phyloP scores from a whole-genome alignment of 2,113 vertebrate genomes.

The Ardeotis arabs region DNA sequence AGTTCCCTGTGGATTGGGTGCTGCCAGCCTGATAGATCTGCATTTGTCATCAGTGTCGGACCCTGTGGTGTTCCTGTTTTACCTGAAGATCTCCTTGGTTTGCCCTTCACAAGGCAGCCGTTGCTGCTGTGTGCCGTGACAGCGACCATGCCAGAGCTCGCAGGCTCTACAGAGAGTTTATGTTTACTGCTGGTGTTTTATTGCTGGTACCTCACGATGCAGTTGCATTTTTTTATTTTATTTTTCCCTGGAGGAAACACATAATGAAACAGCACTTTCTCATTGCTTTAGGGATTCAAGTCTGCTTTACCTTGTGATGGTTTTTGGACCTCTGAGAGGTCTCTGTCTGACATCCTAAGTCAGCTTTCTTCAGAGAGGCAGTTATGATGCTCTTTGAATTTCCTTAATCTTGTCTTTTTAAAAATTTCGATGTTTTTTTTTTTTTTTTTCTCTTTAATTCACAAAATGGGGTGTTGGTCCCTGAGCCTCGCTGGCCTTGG shows the following conservation, averaged over 20 bases:
- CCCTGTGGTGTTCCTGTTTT: not conserved
- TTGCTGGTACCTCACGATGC: not conserved
- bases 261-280: not conserved
- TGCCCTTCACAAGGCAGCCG: rapidly evolving
- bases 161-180: rapidly evolving
- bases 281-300: not conserved
- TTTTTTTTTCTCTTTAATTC: not conserved
- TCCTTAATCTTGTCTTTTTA: not conserved
- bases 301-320: not conserved
- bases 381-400: not conserved
- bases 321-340: not conserved
- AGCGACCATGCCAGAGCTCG: rapidly evolving
- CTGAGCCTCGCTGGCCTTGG: not conserved
- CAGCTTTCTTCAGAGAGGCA: not conserved
- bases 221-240: not conserved
- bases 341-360: not conserved
- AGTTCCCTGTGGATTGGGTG: rapidly evolving
- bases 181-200: rapidly evolving
- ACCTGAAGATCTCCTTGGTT: rapidly evolving
- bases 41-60: rapidly evolving
- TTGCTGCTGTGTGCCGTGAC: rapidly evolving
- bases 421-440: not conserved
- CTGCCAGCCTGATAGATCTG: not conserved
- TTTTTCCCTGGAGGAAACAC: not conserved
- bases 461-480: not conserved